These are phyloP conservation scores for Xiphias gladius DNA, from an alignment of 2,113 vertebrate species.

Conservation along the genomic window DNA sequence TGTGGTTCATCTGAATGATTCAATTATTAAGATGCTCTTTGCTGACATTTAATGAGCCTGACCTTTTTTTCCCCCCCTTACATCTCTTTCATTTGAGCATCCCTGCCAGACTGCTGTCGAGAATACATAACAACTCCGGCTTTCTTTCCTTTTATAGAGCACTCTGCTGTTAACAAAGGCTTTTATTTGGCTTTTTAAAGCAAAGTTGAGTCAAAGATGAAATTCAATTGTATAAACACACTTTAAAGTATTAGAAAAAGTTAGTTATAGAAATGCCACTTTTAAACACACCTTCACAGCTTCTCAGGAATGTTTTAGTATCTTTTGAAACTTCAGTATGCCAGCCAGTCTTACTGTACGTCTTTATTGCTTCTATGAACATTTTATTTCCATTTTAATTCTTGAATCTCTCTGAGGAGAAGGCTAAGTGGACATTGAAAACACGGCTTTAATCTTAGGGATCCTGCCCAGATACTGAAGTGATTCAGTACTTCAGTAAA, in stretches of 20 bases:
- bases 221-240: neutral
- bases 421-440: neutral
- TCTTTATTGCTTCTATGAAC: neutral
- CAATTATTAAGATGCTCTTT: slow-evolving; percentile 77
- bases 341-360: neutral
- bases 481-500: neutral
- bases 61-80: slow-evolving; percentile 71
- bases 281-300: slow-evolving; percentile 33
- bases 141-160: slow-evolving; percentile 25
- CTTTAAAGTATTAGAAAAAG: neutral
- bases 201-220: slow-evolving; percentile 29
- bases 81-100: slow-evolving; percentile 61
- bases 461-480: neutral
- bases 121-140: slow-evolving; percentile 61
- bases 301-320: slow-evolving; percentile 13
- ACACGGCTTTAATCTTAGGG: neutral
- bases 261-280: neutral
- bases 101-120: slow-evolving; percentile 53
- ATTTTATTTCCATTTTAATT: neutral
- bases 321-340: slow-evolving; percentile 1
- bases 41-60: slow-evolving; percentile 80
- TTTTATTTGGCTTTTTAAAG: slow-evolving; percentile 28
- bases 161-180: slow-evolving; percentile 18
- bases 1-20: slow-evolving; percentile 59
- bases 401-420: neutral